Conservation (phyloP, 2,113 vertebrate species). For the Prochilodus magdalenae region DNA sequence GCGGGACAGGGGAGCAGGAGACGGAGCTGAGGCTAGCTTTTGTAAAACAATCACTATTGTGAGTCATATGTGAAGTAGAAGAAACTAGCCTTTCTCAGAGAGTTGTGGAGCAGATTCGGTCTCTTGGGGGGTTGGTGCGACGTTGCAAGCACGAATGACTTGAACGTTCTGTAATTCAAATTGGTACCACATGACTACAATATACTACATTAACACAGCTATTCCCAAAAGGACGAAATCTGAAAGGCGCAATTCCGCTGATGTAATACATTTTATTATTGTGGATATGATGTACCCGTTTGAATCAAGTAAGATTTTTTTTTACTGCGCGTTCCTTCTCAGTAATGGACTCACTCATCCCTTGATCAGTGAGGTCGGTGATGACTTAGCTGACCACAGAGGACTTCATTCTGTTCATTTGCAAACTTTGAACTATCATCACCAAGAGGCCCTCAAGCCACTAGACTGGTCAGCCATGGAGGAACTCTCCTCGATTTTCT, state of each 20-base stretch:
- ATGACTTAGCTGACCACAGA: neutral
- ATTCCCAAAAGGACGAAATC: neutral
- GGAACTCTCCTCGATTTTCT: constrained; percentile 9
- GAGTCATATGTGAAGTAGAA: constrained; percentile 25
- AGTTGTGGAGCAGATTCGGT: constrained; percentile 13
- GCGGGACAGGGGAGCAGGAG: neutral
- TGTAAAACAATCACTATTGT: constrained; percentile 36
- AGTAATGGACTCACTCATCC: constrained; percentile 32
- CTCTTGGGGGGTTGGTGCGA: constrained; percentile 27
- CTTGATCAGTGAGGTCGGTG: neutral
- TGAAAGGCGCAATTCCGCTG: neutral
- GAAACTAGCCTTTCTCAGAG: constrained; percentile 16
- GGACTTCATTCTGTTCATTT: constrained; percentile 32
- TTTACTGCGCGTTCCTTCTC: constrained; percentile 37
- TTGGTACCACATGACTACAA: neutral
- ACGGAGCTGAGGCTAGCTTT: constrained; percentile 21
- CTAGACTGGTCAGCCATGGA: constrained; percentile 31
- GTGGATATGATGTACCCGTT: neutral
- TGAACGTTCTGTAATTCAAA: neutral
- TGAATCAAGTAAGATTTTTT: neutral
- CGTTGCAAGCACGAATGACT: neutral
- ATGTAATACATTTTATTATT: neutral
- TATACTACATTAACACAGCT: neutral
- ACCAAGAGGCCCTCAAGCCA: constrained; percentile 12
- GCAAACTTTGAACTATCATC: constrained; percentile 20